These are phyloP conservation scores for Tapirus terrestris DNA, from an alignment of 2,113 vertebrate species.

Conservation along the genomic window DNA sequence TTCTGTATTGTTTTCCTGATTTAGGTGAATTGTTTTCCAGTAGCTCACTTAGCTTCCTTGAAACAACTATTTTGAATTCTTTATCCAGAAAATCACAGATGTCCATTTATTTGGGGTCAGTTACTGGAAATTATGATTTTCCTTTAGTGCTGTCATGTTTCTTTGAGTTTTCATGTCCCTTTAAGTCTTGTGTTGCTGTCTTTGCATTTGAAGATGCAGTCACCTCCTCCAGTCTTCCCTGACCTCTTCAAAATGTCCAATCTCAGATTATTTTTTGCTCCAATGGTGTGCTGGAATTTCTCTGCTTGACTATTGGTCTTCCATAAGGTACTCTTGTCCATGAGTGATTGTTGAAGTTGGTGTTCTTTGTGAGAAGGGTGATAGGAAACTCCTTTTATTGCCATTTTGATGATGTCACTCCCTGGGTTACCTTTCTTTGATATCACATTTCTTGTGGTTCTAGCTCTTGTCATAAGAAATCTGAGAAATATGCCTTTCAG, in stretches of 20 bases:
- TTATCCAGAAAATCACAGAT: not conserved
- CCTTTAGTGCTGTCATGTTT: not conserved
- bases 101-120: not conserved
- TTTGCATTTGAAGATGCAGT: not conserved
- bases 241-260: not conserved
- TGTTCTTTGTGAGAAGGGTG: not conserved
- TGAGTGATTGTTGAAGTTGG: not conserved
- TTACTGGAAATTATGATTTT: not conserved
- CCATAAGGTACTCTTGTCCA: not conserved
- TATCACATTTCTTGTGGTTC: not conserved
- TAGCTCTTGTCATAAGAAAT: not conserved
- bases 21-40: not conserved
- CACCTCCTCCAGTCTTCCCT: not conserved
- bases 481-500: not conserved
- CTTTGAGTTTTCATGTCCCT: not conserved
- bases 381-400: not conserved
- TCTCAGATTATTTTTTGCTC: not conserved
- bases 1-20: not conserved
- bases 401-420: not conserved
- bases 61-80: not conserved
- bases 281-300: not conserved
- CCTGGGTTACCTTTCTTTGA: not conserved
- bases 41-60: not conserved
- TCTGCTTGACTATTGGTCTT: not conserved
- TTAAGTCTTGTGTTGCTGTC: not conserved